Evolutionary conservation across 1,140 invertebrate species (phyloP).

Genomic region (Heliconius hewitsoni): DNA sequence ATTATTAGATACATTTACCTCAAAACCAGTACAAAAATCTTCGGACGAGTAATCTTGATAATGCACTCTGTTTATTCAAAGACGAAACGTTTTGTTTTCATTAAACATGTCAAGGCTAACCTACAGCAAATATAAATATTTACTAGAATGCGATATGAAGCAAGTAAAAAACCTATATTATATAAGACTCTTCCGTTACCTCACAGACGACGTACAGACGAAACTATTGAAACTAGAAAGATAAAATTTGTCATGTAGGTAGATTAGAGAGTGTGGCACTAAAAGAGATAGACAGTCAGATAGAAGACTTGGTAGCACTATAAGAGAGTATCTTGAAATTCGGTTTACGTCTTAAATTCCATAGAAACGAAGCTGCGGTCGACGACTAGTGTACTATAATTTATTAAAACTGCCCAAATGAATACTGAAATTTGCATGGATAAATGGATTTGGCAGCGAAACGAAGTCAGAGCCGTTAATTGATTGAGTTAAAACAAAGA

Average conservation of each 20-base stretch:
- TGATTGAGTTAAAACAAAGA: constrained; percentile 8
- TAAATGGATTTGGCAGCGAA: constrained; percentile 4
- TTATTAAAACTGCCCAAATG: neutral
- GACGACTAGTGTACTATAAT: neutral
- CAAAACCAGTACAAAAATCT: too few relatives aligned
- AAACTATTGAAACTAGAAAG: too few relatives aligned
- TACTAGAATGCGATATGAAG: neutral
- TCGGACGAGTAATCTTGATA: neutral
- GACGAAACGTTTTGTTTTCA: neutral
- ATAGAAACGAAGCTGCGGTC: too few relatives aligned
- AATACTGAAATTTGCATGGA: neutral
- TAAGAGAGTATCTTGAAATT: too few relatives aligned
- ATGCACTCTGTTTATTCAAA: neutral
- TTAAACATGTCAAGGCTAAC: neutral
- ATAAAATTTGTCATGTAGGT: too few relatives aligned
- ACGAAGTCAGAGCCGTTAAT: neutral
- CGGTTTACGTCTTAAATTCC: too few relatives aligned
- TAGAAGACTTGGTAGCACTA: too few relatives aligned
- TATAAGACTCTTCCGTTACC: too few relatives aligned
- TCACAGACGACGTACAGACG: too few relatives aligned
- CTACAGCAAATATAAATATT: neutral
- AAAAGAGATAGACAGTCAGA: too few relatives aligned
- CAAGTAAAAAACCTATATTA: neutral
- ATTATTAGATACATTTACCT: too few relatives aligned
- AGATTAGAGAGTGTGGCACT: too few relatives aligned